Evolutionary conservation across 2,888 invertebrate genomes (phyloP), one percentile per base, ranked within the genome.

Genomic region (Drosophila ustulata): DNA sequence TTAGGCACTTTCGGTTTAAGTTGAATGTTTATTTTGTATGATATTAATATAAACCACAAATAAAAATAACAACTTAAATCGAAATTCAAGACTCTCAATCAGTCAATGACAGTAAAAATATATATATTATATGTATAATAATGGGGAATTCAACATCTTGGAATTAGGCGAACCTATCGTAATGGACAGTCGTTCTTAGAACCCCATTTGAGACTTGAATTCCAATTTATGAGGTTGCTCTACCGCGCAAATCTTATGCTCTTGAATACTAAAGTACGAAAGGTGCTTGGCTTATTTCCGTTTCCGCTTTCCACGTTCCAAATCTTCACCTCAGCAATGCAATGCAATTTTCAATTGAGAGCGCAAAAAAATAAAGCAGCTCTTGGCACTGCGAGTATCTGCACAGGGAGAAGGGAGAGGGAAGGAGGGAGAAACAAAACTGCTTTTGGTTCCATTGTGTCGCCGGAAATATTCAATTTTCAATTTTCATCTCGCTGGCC

Each of bases 381-480:
- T 32, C 32, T 25, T 30, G 58, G 32, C 4, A 4, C 23, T 37
- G 37, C 3, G 9, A 1, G 3, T 7, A 11, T 23, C 3, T 32
- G 11, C 13, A 28, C 3, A 18, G 23, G 1, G n/a, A 5, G 23
- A 11, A n/a, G 18, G 4, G 9, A 7, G 18, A 18, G 2, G 18
- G 18, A 18, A 18, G 18, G 18, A 5, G 26, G 5, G 49, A n/a
- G 9, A 52, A 59, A 28, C 34, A 49, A 39, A 32, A 62, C 57
- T 59, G 50, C 57, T 45, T 62, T 56, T 45, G 46, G 61, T 28
- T 26, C 65, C 83, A 82, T 82, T 87, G 84, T 88, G 88, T 88
- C 86, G 88, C 85, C 89, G 89, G 87, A 88, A 86, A 86, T 88
- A 88, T 88, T 84, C 87, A 88, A 88, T 84, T 84, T 88, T 83